Base-by-base conservation (phyloP, 1,140 invertebrate genomes). In the Varroa destructor region DNA sequence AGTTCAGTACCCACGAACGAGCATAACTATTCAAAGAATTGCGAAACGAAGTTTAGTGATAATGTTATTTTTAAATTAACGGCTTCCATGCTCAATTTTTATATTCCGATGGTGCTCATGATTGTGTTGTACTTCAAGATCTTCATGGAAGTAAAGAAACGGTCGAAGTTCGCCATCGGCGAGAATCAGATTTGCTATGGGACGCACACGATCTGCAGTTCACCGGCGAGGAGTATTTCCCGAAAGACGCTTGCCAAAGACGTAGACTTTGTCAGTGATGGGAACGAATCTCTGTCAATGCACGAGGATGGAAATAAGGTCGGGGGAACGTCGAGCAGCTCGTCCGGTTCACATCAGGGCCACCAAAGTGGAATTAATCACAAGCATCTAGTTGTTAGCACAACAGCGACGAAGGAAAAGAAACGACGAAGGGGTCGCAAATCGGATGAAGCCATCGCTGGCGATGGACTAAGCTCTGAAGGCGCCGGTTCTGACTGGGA, bases 41-140 rank as follows among this genome's bases (percentile, higher is more conserved):
- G 83, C 75, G 81, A 83, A 74, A 84, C 84, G 0, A 83, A 84
- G 74, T 85, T 84, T 75, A 81, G 81, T 1, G 80, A 80, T 70
- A 81, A 83, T 74, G 81, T 81, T 1, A 73, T 78, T 5, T 81
- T 83, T 70, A 83, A 83, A 74, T 77, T 84, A 4, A 79, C 83
- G 1, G 82, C 84, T 5, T 83, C 84, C 1, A 81, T 81, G 14
- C 78, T 83, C 67, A 85, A 85, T 75, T 85, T 84, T 75, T 84
- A 84, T 75, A 77, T 85, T 14, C 84, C 84, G 1, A 79, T 84
- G 61, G 75, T 81, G 14, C 75, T 83, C 2, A 84, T 85, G 83
- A 81, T 84, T 46, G 78, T 78, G 55, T 75, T 85, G 3, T 84
- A 85, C 73, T 80, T 77, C 8, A 79, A 81, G 74, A 83, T 84